Evolutionary conservation across 2,888 invertebrate species (phyloP).

Genomic region (Eupithecia pulchellata): DNA sequence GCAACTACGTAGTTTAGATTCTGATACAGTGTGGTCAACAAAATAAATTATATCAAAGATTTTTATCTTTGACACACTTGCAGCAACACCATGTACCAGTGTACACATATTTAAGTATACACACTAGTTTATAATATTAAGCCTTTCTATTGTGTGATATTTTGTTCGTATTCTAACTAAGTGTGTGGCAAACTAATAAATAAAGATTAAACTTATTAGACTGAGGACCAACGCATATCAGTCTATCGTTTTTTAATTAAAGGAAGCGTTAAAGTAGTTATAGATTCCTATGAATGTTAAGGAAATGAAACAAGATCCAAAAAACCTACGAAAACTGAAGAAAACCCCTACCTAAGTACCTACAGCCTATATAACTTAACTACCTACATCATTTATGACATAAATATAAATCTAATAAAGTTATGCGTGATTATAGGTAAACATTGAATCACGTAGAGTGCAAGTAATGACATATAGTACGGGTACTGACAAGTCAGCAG

Average conservation of each 20-base stretch:
- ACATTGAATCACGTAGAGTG: conserved; percentile 74
- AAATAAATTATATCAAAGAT: too few relatives aligned
- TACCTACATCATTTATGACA: background rate
- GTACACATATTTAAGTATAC: too few relatives aligned
- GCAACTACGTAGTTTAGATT: background rate
- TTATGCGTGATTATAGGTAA: conserved; percentile 58
- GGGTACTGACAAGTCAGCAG: conserved; percentile 65
- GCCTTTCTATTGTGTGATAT: too few relatives aligned
- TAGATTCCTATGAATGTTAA: background rate
- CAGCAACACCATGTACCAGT: too few relatives aligned
- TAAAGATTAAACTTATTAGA: background rate
- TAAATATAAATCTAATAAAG: conserved; percentile 11
- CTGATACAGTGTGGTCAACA: background rate
- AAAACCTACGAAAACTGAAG: background rate
- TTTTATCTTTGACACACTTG: too few relatives aligned
- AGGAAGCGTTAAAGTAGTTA: background rate
- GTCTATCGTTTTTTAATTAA: background rate
- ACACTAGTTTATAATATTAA: too few relatives aligned
- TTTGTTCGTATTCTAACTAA: too few relatives aligned
- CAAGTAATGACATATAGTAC: conserved; percentile 62
- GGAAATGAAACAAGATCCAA: background rate
- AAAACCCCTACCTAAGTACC: background rate
- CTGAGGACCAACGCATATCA: background rate
- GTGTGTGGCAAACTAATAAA: too few relatives aligned
- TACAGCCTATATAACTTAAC: background rate